Evolutionary conservation across 1,140 invertebrate genomes (phyloP).

Genomic region (Popillia japonica): DNA sequence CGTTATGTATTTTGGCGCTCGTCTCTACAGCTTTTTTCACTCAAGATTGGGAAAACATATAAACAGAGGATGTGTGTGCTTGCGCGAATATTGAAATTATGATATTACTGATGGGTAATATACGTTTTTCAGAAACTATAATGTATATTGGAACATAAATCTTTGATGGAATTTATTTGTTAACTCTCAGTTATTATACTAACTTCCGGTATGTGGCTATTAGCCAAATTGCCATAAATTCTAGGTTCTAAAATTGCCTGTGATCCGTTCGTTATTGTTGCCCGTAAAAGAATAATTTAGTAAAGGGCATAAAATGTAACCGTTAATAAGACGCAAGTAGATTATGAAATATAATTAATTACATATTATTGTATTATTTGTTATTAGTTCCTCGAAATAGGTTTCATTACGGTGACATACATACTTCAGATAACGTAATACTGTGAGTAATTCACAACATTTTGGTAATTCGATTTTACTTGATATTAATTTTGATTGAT

Average conservation of each 20-base stretch:
- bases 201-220: slow-evolving; percentile 3
- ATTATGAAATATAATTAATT: too few relatives aligned
- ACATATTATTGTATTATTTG: too few relatives aligned
- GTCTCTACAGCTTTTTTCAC: slow-evolving; percentile 9
- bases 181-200: slow-evolving; percentile 2
- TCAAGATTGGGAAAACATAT: neutral
- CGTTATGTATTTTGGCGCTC: slow-evolving; percentile 4
- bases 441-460: too few relatives aligned
- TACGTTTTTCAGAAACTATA: neutral
- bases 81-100: slow-evolving; percentile 16
- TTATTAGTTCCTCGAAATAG: too few relatives aligned
- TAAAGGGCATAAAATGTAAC: too few relatives aligned
- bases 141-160: slow-evolving; percentile 3
- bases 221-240: too few relatives aligned
- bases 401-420: too few relatives aligned
- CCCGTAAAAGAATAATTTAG: neutral
- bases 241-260: neutral
- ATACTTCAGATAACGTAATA: too few relatives aligned
- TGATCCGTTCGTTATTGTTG: neutral
- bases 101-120: neutral
- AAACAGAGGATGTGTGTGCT: slow-evolving; percentile 17
- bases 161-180: neutral
- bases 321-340: too few relatives aligned
- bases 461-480: too few relatives aligned
- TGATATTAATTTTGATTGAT: too few relatives aligned